Percentiles rank a stretch among this genome's conserved stretches.
These are phyloP conservation scores for Apis dorsata DNA, from an alignment of 1,140 invertebrate genomes.

Conservation along the genomic window DNA sequence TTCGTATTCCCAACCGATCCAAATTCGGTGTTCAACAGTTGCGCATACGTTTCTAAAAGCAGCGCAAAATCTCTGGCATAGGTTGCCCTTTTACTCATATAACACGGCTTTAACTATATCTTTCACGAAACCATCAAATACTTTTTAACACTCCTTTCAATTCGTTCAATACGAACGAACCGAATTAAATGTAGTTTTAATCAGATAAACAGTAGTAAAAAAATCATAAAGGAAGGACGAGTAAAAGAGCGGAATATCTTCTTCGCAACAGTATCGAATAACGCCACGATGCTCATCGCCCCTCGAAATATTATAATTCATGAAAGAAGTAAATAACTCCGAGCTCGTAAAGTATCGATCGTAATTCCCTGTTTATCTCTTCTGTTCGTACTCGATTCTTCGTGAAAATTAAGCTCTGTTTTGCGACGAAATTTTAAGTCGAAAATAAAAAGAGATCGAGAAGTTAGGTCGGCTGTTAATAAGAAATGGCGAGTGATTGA, in stretches of 20 bases:
- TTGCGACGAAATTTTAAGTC: too few relatives aligned
- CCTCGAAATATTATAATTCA: slow-evolving; percentile 7
- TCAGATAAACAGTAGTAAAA: background rate
- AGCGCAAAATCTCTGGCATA: background rate
- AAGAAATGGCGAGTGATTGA: background rate
- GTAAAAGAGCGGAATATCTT: background rate
- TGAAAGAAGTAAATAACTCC: background rate
- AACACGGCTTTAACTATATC: background rate
- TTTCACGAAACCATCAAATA: background rate
- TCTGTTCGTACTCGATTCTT: too few relatives aligned
- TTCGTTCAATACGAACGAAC: too few relatives aligned
- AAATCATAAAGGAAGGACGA: background rate
- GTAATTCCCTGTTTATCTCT: background rate
- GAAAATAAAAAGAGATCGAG: too few relatives aligned
- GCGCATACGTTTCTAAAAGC: background rate
- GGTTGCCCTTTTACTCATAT: background rate
- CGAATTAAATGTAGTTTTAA: background rate
- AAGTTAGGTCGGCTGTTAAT: background rate
- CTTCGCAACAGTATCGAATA: background rate
- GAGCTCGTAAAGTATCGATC: background rate
- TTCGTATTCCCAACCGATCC: background rate
- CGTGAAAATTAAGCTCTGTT: background rate
- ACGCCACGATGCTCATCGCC: background rate
- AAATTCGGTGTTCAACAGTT: background rate
- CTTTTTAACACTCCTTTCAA: too few relatives aligned